phyloP scores from a whole-genome alignment of 2,888 invertebrate species.

The Polietes domitor region DNA sequence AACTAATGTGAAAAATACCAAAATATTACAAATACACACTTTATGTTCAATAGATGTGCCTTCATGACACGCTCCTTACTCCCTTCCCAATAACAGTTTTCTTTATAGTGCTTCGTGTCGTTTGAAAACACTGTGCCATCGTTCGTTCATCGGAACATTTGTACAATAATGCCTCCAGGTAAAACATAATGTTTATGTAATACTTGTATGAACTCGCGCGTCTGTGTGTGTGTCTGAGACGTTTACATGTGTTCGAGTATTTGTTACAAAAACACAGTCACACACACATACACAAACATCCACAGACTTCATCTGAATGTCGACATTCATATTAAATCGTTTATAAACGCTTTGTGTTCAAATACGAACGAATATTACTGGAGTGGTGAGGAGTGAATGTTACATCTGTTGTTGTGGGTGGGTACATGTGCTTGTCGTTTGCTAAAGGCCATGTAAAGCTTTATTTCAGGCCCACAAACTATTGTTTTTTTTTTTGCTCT shows the following conservation, averaged over 20 bases:
- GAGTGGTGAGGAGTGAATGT: not conserved
- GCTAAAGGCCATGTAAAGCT: not conserved
- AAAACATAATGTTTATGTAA: constrained; percentile 56
- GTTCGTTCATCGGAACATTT: constrained; percentile 17
- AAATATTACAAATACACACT: too few species aligned
- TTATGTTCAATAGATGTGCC: too few species aligned
- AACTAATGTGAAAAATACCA: too few species aligned
- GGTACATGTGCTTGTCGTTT: not conserved
- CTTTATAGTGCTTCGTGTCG: too few species aligned
- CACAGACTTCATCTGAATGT: not conserved
- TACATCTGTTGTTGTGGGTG: not conserved
- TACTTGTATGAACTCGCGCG: not conserved
- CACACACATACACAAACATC: not conserved
- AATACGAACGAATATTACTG: too few species aligned
- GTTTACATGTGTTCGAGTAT: constrained; percentile 19
- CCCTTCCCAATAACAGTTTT: too few species aligned
- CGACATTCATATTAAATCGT: constrained; percentile 16
- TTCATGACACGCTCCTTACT: too few species aligned
- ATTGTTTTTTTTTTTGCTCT: not conserved
- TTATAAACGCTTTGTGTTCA: constrained; percentile 18
- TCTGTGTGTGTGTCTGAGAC: not conserved
- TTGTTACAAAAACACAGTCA: not conserved
- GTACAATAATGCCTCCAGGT: constrained; percentile 48
- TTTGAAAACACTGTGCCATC: too few species aligned
- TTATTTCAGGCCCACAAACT: not conserved